Percentiles rank a stretch among this genome's conserved stretches.
Conservation (phyloP, 2,113 vertebrate species). For the Chaetorhynchus papuensis region DNA sequence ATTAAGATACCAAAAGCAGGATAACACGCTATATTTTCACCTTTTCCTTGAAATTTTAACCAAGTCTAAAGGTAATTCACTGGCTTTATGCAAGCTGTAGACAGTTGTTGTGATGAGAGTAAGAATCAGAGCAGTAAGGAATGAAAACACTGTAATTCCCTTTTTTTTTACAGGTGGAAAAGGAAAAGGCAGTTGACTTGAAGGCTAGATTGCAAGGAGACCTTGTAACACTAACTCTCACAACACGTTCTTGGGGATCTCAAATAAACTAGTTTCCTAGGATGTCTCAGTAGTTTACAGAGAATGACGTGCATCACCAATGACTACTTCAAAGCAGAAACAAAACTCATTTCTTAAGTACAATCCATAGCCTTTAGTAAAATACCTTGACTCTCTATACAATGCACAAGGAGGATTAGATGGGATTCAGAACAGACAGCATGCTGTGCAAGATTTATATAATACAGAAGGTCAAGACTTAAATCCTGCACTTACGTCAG, state of each 20-base stretch:
- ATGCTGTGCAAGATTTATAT: not conserved
- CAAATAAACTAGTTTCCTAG: not conserved
- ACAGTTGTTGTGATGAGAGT: not conserved
- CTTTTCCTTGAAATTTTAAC: not conserved
- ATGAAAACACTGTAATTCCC: not conserved
- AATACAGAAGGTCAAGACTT: conserved; percentile 16
- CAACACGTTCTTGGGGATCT: accelerated
- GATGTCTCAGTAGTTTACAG: not conserved
- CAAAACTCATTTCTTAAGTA: not conserved
- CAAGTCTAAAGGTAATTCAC: not conserved
- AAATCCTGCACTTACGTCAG: not conserved
- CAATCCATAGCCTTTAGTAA: not conserved
- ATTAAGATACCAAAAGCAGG: not conserved
- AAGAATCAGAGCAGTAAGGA: not conserved
- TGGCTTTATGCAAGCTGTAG: not conserved
- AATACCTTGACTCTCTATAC: not conserved
- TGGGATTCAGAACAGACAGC: not conserved
- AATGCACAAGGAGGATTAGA: not conserved
- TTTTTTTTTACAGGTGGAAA: not conserved
- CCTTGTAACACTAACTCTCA: not conserved
- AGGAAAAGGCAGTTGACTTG: not conserved
- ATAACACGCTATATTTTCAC: not conserved
- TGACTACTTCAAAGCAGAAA: not conserved
- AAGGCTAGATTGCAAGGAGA: not conserved
- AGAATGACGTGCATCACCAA: not conserved